These are phyloP conservation scores for Drosophila pandora DNA, from an alignment of 1,140 invertebrate genomes.

Conservation along the genomic window DNA sequence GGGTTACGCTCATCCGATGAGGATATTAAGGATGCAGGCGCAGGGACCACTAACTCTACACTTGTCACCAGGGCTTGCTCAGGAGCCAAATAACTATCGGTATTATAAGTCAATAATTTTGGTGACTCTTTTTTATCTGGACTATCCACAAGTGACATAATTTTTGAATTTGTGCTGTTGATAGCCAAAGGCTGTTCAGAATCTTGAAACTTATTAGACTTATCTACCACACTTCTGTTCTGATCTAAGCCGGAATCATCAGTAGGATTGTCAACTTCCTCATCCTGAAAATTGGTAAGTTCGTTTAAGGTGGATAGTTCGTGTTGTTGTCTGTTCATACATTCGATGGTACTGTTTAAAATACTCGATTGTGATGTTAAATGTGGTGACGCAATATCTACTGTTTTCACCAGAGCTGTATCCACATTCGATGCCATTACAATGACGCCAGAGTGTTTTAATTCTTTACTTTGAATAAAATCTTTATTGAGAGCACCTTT, in stretches of 20 bases:
- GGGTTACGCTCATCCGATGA: slow-evolving; percentile 1
- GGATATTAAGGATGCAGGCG: slow-evolving; percentile 35
- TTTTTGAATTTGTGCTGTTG: background rate
- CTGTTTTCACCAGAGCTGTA: slow-evolving; percentile 16
- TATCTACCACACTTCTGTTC: slow-evolving; percentile 2
- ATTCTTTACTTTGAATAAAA: slow-evolving; percentile 6
- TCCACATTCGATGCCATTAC: slow-evolving; percentile 58
- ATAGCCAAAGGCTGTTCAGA: slow-evolving; percentile 8
- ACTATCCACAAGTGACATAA: background rate
- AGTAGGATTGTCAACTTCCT: background rate
- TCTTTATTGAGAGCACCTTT: background rate
- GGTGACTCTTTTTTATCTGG: slow-evolving; percentile 7
- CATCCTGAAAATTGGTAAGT: slow-evolving; percentile 4
- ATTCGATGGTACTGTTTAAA: slow-evolving; percentile 1
- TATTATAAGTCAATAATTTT: slow-evolving; percentile 12
- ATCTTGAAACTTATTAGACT: slow-evolving; percentile 3
- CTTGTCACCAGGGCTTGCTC: slow-evolving; percentile 70
- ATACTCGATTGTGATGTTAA: slow-evolving; percentile 10
- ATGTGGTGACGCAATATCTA: slow-evolving; percentile 14
- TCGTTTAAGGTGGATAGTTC: slow-evolving; percentile 17
- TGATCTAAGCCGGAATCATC: background rate
- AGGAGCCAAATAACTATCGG: slow-evolving; percentile 51
- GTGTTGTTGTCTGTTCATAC: slow-evolving; percentile 33
- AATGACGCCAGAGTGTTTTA: background rate
- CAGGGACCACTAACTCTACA: slow-evolving; percentile 65